Evolutionary conservation across 2,888 invertebrate species (phyloP).

Genomic region (Amphipoea lucens): DNA sequence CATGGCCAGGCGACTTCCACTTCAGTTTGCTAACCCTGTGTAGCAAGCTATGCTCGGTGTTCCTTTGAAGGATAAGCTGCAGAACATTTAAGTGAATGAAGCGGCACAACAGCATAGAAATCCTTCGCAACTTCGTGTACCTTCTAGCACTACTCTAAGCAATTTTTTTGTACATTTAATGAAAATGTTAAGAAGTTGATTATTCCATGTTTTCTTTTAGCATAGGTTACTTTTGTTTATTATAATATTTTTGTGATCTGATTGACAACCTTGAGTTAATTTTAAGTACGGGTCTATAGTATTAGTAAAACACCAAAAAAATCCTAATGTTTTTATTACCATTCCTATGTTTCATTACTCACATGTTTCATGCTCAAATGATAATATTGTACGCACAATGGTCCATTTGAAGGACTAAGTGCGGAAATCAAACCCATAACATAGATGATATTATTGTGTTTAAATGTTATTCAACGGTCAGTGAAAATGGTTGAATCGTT

Average conservation of each 20-base stretch:
- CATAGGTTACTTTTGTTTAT: not conserved
- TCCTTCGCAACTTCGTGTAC: not conserved
- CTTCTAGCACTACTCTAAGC: not conserved
- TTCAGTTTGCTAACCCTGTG: not conserved
- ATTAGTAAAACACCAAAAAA: not conserved
- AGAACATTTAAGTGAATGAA: not conserved
- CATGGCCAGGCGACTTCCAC: no score
- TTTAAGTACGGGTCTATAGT: not conserved
- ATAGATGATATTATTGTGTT: no score
- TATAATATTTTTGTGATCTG: conserved; percentile 4
- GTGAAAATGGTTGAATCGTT: not conserved
- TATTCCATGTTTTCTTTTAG: not conserved
- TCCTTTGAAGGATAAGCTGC: not conserved
- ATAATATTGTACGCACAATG: not conserved
- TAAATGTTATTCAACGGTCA: not conserved
- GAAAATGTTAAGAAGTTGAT: not conserved
- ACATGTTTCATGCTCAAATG: not conserved
- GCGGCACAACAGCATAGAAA: no score
- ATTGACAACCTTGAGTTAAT: conserved; percentile 30
- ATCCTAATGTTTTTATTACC: not conserved
- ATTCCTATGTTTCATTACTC: not conserved
- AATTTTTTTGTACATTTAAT: not conserved
- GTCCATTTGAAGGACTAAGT: no score
- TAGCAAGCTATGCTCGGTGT: not conserved
- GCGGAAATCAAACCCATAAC: no score